Base-by-base conservation (phyloP, 2,797 vertebrate species). In the Sebastes iracundus region DNA sequence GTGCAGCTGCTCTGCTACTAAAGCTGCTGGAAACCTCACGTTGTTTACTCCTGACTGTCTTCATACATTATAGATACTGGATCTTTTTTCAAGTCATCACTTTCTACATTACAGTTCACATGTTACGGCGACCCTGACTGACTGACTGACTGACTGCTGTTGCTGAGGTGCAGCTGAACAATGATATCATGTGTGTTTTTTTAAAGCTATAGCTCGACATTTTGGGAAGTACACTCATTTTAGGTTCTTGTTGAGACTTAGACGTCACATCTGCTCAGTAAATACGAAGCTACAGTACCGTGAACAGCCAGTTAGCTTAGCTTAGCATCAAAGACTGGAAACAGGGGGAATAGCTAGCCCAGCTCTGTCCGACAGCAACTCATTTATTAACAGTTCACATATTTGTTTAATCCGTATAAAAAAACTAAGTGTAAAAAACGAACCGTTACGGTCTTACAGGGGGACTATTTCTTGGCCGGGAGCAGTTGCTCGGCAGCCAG, bases 11-110 rank as follows among this genome's bases (percentile, higher is more conserved):
- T 66, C n/a, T 32, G 23, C 28, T 73, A 38, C 38, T 68, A 35
- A 60, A 72, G 61, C 66, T 72, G 79, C 49, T 52, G 56, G 33
- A 49, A 70, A 66, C 71, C 20, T 78, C 60, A 9, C 23, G 52
- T 46, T 66, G 77, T 88, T 80, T 72, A 53, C 77, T 58, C 62
- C 46, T 23, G 16, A 7, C 32, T 56, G 32, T 35, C 0, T 67
- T 76, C 77, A 86, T 91, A 11, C 62, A 87, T 83, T 89, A 89
- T 87, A 66, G 4, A 89, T 87, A 7, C 7, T 62, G 13, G 23
- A 56, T 79, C 4, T 80, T 82, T 52, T 85, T 82, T 75, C 72
- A 60, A 84, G 69, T 84, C 79, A 87, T 83, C 76, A 63, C n/a
- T 87, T 90, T 87, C 52, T 82, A 33, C 64, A 68, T 69, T 0